A percentile compares a stretch with the other conserved stretches of the same genome.
These are phyloP conservation scores for Struthio camelus DNA, from an alignment of 2,113 vertebrate genomes.

Conservation along the genomic window DNA sequence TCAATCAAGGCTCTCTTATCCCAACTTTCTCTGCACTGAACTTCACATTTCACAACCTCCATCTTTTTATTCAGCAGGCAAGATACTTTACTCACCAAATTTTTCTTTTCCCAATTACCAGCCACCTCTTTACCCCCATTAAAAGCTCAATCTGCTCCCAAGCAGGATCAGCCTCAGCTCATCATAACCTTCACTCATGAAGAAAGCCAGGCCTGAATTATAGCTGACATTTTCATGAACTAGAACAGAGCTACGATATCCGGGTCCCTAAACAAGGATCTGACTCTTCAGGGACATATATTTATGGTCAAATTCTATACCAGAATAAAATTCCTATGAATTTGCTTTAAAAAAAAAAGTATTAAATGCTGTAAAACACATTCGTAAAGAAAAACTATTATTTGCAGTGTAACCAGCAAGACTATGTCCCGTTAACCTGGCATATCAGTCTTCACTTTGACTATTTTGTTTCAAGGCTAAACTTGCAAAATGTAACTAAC, in stretches of 20 bases:
- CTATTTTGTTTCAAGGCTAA: not conserved
- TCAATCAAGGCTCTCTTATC: not conserved
- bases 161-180: not conserved
- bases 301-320: not conserved
- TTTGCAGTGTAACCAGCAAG: not conserved
- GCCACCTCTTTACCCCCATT: not conserved
- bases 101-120: not conserved
- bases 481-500: not conserved
- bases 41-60: not conserved
- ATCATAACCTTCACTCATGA: not conserved
- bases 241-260: not conserved
- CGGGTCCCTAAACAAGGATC: not conserved
- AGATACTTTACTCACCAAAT: not conserved
- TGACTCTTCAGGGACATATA: accelerated
- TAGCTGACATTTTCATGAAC: not conserved
- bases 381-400: not conserved
- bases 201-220: not conserved
- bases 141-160: not conserved
- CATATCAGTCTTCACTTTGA: not conserved
- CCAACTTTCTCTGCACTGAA: not conserved
- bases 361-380: not conserved
- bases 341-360: not conserved
- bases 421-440: not conserved
- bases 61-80: not conserved
- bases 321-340: not conserved